A percentile compares a stretch with the other conserved stretches of the same genome.
Evolutionary conservation across 2,797 vertebrate genomes (phyloP).

Genomic region (Odontamblyopus rebecca): DNA sequence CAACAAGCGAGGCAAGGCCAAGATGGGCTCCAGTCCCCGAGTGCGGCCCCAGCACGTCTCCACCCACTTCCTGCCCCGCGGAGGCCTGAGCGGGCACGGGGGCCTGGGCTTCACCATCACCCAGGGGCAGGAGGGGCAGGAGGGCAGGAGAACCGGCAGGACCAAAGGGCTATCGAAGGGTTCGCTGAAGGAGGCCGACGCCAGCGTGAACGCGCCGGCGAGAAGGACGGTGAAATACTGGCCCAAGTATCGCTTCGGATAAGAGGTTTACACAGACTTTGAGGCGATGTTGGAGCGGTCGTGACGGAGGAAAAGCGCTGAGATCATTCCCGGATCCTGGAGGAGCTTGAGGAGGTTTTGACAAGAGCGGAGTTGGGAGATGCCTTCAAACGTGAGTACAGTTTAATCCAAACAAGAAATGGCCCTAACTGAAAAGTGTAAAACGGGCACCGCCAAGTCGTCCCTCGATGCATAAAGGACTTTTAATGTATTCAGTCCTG

Average conservation of each 20-base stretch:
- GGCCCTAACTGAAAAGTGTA: no score
- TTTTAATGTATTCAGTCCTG: no score
- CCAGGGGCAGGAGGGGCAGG: conserved; percentile 75
- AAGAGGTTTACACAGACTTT: conserved; percentile 13
- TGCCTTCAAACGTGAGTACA: neutral
- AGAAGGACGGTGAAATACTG: conserved; percentile 75
- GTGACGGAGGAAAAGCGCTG: conserved; percentile 12
- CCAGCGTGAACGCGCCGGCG: conserved; percentile 15
- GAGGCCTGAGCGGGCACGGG: conserved; percentile 69
- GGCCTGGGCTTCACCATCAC: conserved; percentile 87
- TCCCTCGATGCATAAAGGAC: no score
- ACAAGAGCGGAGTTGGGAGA: neutral
- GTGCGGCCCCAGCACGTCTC: conserved; percentile 94
- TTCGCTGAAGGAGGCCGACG: conserved; percentile 15
- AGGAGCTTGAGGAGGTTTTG: conserved; percentile 13
- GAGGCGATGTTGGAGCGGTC: conserved; percentile 3
- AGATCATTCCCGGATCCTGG: conserved; percentile 65
- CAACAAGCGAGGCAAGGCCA: conserved; percentile 94
- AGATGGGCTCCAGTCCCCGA: conserved; percentile 89
- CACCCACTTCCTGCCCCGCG: conserved; percentile 92
- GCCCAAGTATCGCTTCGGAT: conserved; percentile 81
- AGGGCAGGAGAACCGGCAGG: conserved; percentile 12
- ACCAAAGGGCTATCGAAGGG: conserved; percentile 22
- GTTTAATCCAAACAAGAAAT: neutral
- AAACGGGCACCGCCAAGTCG: no score